Evolutionary conservation across 30 jellyfish, hydroid and myxozoan species (phyloP), one percentile per base, ranked within the genome.

Genomic region (Aurelia sp.): DNA sequence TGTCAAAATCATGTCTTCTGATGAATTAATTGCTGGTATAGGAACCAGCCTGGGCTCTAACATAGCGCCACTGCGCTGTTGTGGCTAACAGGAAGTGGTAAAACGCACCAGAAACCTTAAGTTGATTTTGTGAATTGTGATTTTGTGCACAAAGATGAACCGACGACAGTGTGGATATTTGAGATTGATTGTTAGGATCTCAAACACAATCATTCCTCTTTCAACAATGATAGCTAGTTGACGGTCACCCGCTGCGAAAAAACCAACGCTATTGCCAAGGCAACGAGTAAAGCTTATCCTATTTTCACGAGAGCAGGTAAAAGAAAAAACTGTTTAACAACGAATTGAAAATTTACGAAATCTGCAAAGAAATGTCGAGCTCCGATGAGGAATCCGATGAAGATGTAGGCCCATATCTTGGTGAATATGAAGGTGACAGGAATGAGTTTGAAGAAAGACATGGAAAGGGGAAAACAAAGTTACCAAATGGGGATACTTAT

Each of bases 341-440:
- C 35, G 41, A 18, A 37, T 16, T 21, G 10, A 44, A 19, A 5
- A 16, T 18, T 17, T 20, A 16, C 17, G 35, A 35, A 69, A 27
- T 33, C 6, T 16, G 18, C 12, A 27, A 19, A 60, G 62, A 40
- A 21, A 83, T 83, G 92, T 83, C 92, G 40, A 86, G 96, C 58
- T 86, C 96, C 4, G 96, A 86, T 22, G 96, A 86, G 19, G 96
- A 86, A 30, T 86, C 96, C 52, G 85, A 75, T 66, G 96, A 86
- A 58, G 96, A 86, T 69, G 86, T 74, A 13, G 90, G 90, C 62
- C 96, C 96, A 27, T 67, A 86, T 53, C 79, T 86, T 57, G 96
- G 96, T 7, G 96, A 86, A 70, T 86, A 86, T 58, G 96, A 86
- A 37, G 96, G 96, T 50, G 96, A 86, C 30, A 68, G 96, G 60